Conservation (phyloP, 2,113 vertebrate genomes). For the Leptodactylus fuscus region DNA sequence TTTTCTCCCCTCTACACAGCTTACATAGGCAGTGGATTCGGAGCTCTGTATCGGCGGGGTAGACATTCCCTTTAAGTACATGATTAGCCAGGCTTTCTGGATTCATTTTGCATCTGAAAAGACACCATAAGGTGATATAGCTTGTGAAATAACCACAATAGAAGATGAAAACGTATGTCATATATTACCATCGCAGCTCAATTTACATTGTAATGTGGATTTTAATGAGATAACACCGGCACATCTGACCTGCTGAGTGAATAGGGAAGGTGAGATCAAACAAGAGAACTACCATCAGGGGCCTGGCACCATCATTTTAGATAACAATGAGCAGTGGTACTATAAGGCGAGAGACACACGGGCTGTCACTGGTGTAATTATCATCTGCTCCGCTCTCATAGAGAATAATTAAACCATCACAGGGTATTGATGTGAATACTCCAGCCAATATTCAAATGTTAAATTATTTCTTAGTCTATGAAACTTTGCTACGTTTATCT, state of each 20-base stretch:
- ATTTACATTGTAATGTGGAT: constrained; percentile 6
- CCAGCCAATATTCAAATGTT: not conserved
- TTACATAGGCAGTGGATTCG: not conserved
- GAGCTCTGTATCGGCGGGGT: not conserved
- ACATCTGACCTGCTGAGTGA: not conserved
- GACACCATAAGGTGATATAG: not conserved
- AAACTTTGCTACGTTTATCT: not conserved
- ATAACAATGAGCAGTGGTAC: not conserved
- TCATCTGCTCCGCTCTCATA: not conserved
- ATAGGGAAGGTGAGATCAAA: not conserved
- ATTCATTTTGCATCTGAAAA: not conserved
- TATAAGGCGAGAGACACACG: not conserved
- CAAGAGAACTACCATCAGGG: not conserved
- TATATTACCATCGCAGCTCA: not conserved
- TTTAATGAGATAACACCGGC: constrained; percentile 2
- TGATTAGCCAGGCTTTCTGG: too few relatives aligned
- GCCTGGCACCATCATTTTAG: not conserved
- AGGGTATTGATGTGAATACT: not conserved
- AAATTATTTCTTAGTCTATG: not conserved
- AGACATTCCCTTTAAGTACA: not conserved
- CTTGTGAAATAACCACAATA: not conserved
- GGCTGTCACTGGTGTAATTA: not conserved
- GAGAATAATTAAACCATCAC: not conserved
- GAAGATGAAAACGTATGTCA: not conserved
- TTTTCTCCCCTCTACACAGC: too few relatives aligned